Evolutionary conservation across 2,797 vertebrate genomes (phyloP), one percentile per base, ranked within the genome.

Genomic region (Falco columbarius): DNA sequence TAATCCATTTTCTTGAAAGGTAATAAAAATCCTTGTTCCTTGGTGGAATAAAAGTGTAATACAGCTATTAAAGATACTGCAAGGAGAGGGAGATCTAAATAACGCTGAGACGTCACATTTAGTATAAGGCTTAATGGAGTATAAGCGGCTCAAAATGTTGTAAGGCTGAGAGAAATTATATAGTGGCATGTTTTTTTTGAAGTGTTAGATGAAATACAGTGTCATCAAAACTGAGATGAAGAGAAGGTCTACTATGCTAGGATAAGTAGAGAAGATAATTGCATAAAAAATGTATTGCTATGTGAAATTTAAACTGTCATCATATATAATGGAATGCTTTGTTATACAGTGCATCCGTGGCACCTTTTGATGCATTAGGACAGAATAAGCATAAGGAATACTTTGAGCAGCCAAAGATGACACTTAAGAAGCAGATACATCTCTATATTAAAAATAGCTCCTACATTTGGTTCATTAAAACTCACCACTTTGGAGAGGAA

Each of bases 1-100:
- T 95, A 97, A 88, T 90, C 66, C 61, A 80, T 94, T 83, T 96
- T 22, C 71, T 92, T 87, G 74, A 65, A 90, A 87, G 87, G 67
- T 74, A 89, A 92, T 95, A 94, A 92, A 96, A 91, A 70, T 36
- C 11, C 68, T 59, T 62, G 14, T 63, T 93, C 65, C 72, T 92
- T 90, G 55, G 29, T 93, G 38, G 32, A 96, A 89, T 83, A 86
- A 80, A 92, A 93, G 76, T 73, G 54, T 65, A 85, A 93, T 55
- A 42, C 21, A 81, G 71, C 34, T 58, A 73, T 67, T 92, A 93
- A 77, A 90, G n/a, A 71, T 79, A 84, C 22, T 72, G 17, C 73
- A 90, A 34, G 54, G 81, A 88, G 67, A 89, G 4, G 7, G 36
- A 82, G 46, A 62, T 22, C 30, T 81, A 89, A 95, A 94, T 86